phyloP scores from a whole-genome alignment of 1,140 invertebrate species.

The Galleria mellonella region DNA sequence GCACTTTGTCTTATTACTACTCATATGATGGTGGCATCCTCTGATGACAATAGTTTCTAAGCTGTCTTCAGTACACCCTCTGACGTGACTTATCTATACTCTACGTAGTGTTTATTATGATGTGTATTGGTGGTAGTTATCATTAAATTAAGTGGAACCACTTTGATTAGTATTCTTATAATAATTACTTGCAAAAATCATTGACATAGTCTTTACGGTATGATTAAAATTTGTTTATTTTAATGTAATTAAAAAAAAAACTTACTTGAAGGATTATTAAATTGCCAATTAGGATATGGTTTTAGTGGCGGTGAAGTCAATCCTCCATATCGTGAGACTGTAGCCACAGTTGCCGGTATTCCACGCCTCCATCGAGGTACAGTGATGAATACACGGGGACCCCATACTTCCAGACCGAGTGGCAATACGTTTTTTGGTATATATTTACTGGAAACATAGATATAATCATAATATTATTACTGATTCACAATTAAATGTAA shows the following conservation, averaged over 20 bases:
- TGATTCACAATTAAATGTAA: no score
- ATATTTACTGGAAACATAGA: conserved; percentile 72
- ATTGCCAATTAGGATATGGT: conserved; percentile 85
- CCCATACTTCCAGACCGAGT: conserved; percentile 81
- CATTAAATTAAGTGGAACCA: no score
- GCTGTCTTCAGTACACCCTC: no score
- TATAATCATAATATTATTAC: not conserved
- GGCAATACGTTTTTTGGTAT: conserved; percentile 83
- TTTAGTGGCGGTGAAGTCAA: conserved; percentile 77
- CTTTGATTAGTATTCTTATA: no score
- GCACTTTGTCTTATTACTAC: no score
- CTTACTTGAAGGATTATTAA: conserved; percentile 77
- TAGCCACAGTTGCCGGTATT: conserved; percentile 81
- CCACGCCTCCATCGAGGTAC: conserved; percentile 88
- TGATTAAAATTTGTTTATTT: not conserved
- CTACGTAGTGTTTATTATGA: no score
- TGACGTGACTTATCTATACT: no score
- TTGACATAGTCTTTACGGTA: no score
- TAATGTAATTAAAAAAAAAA: conserved; percentile 8
- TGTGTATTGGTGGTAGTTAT: no score
- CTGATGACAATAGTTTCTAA: no score
- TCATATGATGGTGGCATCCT: no score
- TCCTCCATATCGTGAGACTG: conserved; percentile 73
- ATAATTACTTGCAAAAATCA: no score
- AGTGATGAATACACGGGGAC: conserved; percentile 80